Evolutionary conservation across 2,797 vertebrate species (phyloP).

Genomic region (Sebastes minor): DNA sequence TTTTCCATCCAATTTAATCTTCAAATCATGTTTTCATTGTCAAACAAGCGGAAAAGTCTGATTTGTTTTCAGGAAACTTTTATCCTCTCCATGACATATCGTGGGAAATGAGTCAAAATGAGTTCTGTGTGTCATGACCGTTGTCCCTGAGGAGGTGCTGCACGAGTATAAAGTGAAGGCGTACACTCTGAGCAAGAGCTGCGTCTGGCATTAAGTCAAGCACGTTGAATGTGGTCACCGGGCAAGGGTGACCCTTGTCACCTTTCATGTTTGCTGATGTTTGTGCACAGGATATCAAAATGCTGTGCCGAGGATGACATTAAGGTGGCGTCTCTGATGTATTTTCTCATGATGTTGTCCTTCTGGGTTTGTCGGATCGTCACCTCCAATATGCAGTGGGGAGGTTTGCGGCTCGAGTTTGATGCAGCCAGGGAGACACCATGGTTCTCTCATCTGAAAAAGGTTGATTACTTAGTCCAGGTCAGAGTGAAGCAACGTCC

Average conservation of each 20-base stretch:
- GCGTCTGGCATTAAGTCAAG: slow-evolving; percentile 8
- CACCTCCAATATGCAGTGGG: slow-evolving; percentile 18
- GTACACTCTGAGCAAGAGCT: background rate
- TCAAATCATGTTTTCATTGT: background rate
- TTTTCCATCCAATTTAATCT: background rate
- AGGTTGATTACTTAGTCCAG: background rate
- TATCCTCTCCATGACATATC: background rate
- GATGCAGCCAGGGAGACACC: background rate
- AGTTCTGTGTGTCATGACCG: background rate
- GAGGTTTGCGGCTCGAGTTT: background rate
- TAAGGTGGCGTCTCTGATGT: slow-evolving; percentile 22
- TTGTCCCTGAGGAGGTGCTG: background rate
- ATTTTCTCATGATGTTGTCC: slow-evolving; percentile 34
- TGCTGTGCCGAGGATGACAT: slow-evolving; percentile 15
- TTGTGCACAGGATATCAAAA: slow-evolving; percentile 28
- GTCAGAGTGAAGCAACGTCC: background rate
- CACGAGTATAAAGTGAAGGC: background rate
- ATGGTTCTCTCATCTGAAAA: background rate
- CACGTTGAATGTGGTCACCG: background rate
- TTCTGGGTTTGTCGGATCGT: slow-evolving; percentile 35
- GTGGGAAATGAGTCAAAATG: background rate
- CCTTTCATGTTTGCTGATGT: slow-evolving; percentile 18
- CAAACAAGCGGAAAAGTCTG: background rate
- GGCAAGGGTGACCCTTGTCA: background rate
- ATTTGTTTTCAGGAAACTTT: background rate